Evolutionary conservation across 2,888 invertebrate species (phyloP).

Genomic region (Parnassius apollo): DNA sequence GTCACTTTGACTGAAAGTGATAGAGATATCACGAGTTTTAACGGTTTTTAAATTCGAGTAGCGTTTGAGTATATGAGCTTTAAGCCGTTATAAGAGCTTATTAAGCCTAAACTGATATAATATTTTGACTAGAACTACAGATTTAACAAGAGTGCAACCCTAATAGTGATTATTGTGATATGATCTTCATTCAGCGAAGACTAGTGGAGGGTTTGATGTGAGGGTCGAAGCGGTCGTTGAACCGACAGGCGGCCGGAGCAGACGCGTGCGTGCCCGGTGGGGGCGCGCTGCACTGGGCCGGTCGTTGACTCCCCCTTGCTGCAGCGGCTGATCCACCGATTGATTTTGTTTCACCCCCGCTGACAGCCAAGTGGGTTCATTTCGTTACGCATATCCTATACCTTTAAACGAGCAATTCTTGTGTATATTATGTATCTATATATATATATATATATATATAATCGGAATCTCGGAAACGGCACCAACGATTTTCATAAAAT

Average conservation of each 20-base stretch:
- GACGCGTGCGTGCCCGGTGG: constrained; percentile 49
- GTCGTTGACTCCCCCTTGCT: constrained; percentile 69
- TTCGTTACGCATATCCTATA: constrained; percentile 5
- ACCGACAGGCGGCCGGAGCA: constrained; percentile 65
- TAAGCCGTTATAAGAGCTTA: too few relatives aligned
- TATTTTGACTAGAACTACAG: not conserved
- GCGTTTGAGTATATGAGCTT: too few relatives aligned
- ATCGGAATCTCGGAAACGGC: too few relatives aligned
- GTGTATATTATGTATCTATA: not conserved
- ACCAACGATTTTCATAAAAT: too few relatives aligned
- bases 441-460: too few relatives aligned
- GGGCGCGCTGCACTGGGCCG: constrained; percentile 62
- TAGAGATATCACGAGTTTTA: too few relatives aligned
- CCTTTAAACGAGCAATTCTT: too few relatives aligned
- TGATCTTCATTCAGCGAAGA: constrained; percentile 35
- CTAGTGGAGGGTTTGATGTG: constrained; percentile 45
- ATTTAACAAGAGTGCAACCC: constrained; percentile 14
- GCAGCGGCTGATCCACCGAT: constrained; percentile 54
- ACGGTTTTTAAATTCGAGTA: too few relatives aligned
- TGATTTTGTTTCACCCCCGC: constrained; percentile 50
- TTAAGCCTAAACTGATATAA: too few relatives aligned
- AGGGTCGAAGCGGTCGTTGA: constrained; percentile 71
- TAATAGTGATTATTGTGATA: constrained; percentile 15
- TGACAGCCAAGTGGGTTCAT: constrained; percentile 19
- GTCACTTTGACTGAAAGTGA: too few relatives aligned